phyloP scores from a whole-genome alignment of 1,140 invertebrate genomes.

The Mylabris phalerata region DNA sequence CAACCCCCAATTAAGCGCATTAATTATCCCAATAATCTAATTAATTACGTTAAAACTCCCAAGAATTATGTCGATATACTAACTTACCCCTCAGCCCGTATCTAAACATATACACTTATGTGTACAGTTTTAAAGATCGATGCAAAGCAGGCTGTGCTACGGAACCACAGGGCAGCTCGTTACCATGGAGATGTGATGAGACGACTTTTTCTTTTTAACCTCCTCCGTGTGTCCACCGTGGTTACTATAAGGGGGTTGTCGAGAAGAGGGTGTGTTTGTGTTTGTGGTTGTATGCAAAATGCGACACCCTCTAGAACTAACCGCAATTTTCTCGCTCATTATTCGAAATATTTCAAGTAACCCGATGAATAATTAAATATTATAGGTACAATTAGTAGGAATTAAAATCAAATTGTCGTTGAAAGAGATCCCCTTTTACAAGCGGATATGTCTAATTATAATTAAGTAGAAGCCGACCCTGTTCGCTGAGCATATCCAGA shows the following conservation, averaged over 20 bases:
- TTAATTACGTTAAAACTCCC: too few relatives aligned
- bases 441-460: conserved; percentile 6
- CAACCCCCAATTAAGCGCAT: too few relatives aligned
- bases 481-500: conserved; percentile 11
- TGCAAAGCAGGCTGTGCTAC: conserved; percentile 39
- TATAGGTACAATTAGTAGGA: too few relatives aligned
- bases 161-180: conserved; percentile 41
- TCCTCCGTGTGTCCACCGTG: conserved; percentile 38
- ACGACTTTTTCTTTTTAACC: conserved; percentile 45
- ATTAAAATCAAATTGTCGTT: too few relatives aligned
- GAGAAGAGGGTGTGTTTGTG: neutral
- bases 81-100: too few relatives aligned
- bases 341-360: too few relatives aligned
- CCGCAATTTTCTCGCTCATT: too few relatives aligned
- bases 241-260: conserved; percentile 10
- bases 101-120: conserved; percentile 16
- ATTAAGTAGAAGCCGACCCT: conserved; percentile 4
- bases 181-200: conserved; percentile 46
- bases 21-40: too few relatives aligned
- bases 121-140: conserved; percentile 44
- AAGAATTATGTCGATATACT: too few relatives aligned
- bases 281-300: conserved; percentile 6
- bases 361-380: too few relatives aligned
- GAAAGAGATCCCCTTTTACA: neutral
- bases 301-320: neutral